These are phyloP conservation scores for Rotaria socialis DNA, from an alignment of 2,888 invertebrate genomes.

Conservation along the genomic window DNA sequence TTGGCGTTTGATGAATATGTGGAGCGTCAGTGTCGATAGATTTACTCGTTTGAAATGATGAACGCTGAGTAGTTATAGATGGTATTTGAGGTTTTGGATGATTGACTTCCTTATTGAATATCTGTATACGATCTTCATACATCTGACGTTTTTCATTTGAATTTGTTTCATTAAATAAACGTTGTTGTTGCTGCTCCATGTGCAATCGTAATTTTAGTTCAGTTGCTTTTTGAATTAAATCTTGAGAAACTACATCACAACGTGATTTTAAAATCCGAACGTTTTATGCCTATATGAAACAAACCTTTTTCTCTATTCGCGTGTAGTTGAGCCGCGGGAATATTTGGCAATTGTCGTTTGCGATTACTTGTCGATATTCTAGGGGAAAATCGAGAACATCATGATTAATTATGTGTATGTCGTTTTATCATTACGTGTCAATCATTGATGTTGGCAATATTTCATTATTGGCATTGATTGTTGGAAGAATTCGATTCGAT, in stretches of 20 bases:
- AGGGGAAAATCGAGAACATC: not conserved
- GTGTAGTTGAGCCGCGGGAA: constrained; percentile 34
- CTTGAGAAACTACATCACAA: not conserved
- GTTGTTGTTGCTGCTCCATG: not conserved
- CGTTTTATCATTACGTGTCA: not conserved
- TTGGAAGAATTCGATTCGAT: constrained; percentile 1
- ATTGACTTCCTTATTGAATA: constrained; percentile 1
- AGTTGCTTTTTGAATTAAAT: constrained; percentile 25
- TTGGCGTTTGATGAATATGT: not conserved
- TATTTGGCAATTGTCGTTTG: constrained; percentile 41
- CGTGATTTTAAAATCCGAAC: not conserved
- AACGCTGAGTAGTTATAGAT: not conserved
- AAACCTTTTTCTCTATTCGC: constrained; percentile 41
- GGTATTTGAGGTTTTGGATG: not conserved
- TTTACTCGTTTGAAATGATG: constrained; percentile 29
- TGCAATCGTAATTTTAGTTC: constrained; percentile 3
- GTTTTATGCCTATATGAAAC: not conserved
- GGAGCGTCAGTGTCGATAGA: constrained; percentile 1
- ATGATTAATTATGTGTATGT: not conserved
- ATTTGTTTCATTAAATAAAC: not conserved
- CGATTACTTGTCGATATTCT: not conserved
- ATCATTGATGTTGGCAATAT: not conserved
- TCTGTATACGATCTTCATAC: constrained; percentile 22
- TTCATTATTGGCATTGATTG: not conserved
- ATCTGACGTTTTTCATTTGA: not conserved